These are phyloP conservation scores for Ancistrus triradiatus DNA, from an alignment of 2,113 vertebrate genomes.

Conservation along the genomic window DNA sequence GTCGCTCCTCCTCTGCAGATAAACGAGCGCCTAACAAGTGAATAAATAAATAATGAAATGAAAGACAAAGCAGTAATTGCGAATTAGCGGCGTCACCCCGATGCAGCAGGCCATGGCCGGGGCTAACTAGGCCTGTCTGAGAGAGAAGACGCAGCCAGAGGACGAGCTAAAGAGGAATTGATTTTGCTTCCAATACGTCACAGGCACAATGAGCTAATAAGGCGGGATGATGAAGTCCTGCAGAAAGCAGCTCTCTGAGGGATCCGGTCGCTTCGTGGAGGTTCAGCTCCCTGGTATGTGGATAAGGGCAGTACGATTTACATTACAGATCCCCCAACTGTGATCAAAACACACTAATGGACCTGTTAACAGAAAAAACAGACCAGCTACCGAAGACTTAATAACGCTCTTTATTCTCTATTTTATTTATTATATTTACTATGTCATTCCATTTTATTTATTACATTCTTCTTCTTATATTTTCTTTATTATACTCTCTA, in stretches of 20 bases:
- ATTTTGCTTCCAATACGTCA: slow-evolving; percentile 50
- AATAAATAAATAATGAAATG: slow-evolving; percentile 45
- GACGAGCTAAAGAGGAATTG: slow-evolving; percentile 52
- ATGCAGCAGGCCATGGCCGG: slow-evolving; percentile 46
- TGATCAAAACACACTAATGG: too few species aligned
- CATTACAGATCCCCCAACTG: too few species aligned
- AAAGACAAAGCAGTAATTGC: slow-evolving; percentile 39
- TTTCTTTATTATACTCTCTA: too few species aligned
- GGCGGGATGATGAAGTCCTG: slow-evolving; percentile 43
- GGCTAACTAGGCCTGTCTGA: slow-evolving; percentile 45
- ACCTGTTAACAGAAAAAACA: too few species aligned
- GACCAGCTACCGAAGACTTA: too few species aligned
- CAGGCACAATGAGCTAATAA: slow-evolving; percentile 50
- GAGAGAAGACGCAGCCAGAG: slow-evolving; percentile 39
- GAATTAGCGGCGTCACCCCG: slow-evolving; percentile 50
- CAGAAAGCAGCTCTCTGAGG: not conserved
- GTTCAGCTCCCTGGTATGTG: too few species aligned
- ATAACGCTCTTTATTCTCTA: too few species aligned
- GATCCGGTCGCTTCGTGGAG: too few species aligned
- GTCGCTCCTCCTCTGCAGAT: slow-evolving; percentile 34
- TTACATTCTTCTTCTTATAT: too few species aligned
- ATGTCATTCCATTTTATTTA: too few species aligned
- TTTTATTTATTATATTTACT: too few species aligned
- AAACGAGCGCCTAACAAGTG: slow-evolving; percentile 42
- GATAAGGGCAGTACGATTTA: too few species aligned